Base-by-base conservation (phyloP, 2,797 vertebrate genomes). In the Alcedo quadribrachys region DNA sequence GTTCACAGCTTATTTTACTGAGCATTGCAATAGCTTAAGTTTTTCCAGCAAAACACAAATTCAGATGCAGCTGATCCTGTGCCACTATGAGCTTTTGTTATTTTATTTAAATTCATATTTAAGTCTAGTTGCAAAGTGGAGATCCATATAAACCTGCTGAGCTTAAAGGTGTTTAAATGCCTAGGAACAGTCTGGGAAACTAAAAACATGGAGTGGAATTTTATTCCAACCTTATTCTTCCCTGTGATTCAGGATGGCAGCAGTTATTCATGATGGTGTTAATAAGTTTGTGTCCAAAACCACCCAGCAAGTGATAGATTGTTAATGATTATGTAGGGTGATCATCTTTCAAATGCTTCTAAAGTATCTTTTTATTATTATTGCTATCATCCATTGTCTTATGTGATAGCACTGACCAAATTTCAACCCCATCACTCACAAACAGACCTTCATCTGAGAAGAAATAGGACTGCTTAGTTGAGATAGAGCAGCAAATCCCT, bases 311-410 rank as follows among this genome's bases (percentile, higher is more conserved):
- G 32, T 78, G 50, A 33, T 90, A 90, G 57, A 83, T 85, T 69
- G 50, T 69, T 95, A 94, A 83, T 93, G 84, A 90, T 96, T 94
- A 77, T 85, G 43, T 57, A 22, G 63, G n/a, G 28, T 76, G 62
- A 86, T 91, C 30, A 87, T 91, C 48, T 85, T 91, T 92, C 76
- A 89, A 92, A 87, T 62, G 25, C 13, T 96, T 91, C 80, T 63
- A n/a, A 91, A 83, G 15, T 48, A 78, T 70, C 30, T 89, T 91
- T 81, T 89, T 87, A 69, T 89, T 91, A 61, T 77, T 77, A 78
- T 58, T 84, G 65, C 7, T 88, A 86, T 67, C 5, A 30, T 45
- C 81, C 20, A 61, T 71, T 94, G 28, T 65, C 11, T 0, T 37
- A 48, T 58, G 45, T 46, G 28, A 42, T 46, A 69, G 15, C 25